Percentiles rank a stretch among this genome's conserved stretches.
Evolutionary conservation across 2,888 invertebrate genomes (phyloP).

Genomic region (Conchocele bisecta): DNA sequence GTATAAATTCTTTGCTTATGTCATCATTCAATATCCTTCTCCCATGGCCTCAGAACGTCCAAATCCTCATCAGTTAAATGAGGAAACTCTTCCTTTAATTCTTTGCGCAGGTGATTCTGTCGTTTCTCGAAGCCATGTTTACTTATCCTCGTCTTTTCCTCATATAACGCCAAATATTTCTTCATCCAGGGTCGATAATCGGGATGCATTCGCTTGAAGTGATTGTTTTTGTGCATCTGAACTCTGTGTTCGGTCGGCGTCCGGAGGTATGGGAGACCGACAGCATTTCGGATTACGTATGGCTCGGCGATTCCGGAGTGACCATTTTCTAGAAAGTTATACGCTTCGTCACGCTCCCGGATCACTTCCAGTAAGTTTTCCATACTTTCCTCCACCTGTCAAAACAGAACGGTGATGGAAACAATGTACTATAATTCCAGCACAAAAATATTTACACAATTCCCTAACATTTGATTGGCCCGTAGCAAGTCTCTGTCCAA

Average conservation of each 20-base stretch:
- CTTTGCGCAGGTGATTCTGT: slow-evolving; percentile 6
- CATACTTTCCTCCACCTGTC: slow-evolving; percentile 94
- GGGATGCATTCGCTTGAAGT: slow-evolving; percentile 50
- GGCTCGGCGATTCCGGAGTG: slow-evolving; percentile 61
- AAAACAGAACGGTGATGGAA: background rate
- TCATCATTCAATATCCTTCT: background rate
- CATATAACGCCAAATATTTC: slow-evolving; percentile 63
- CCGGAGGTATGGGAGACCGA: slow-evolving; percentile 66
- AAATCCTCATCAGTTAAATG: slow-evolving; percentile 40
- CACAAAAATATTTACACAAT: too few relatives aligned
- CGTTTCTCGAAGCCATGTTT: slow-evolving; percentile 12
- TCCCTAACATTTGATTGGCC: too few relatives aligned
- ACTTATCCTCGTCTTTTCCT: slow-evolving; percentile 60
- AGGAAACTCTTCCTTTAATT: slow-evolving; percentile 43
- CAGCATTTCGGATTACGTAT: slow-evolving; percentile 59
- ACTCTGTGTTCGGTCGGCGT: slow-evolving; percentile 60
- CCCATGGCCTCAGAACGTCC: slow-evolving; percentile 17
- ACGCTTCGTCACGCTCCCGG: slow-evolving; percentile 95
- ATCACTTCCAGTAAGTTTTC: slow-evolving; percentile 94
- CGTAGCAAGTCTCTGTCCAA: too few relatives aligned
- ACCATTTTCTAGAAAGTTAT: slow-evolving; percentile 89
- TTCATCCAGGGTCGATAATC: slow-evolving; percentile 52
- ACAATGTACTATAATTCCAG: too few relatives aligned
- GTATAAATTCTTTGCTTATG: slow-evolving; percentile 41
- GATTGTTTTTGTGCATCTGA: slow-evolving; percentile 63